Base-by-base conservation (phyloP, 2,888 invertebrate genomes). In the Scaptomyza tumidula region DNA sequence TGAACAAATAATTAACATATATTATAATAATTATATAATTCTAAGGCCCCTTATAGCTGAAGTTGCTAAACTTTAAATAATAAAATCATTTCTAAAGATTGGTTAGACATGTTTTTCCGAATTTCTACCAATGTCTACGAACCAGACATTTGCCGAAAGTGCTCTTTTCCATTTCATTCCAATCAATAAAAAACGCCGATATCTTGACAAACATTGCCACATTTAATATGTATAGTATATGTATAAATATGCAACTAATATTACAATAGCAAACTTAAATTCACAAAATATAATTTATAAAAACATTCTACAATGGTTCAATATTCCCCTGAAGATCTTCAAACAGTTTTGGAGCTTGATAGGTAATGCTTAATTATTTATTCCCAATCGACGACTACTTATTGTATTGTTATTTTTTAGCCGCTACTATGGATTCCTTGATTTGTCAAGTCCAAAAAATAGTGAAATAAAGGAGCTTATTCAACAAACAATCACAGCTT, bases 351-450 rank as follows among this genome's bases (percentile, higher is more conserved):
- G n/a, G 66, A 74, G 33, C 45, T 76, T n/a, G 72, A 74, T 48
- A 74, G 74, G 74, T 74, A 66, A 56, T 3, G 14, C 0, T 10
- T 5, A 7, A 10, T 1, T 6, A 6, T 14, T 14, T 3, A 6
- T 13, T 16, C 31, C n/a, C 1, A 4, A 2, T 10, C 13, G 14
- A 33, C 7, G 6, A 4, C 10, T 19, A 27, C 10, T 16, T 14
- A 16, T 29, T n/a, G 27, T 29, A 6, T 24, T 46, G 29, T 31
- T 24, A 49, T 27, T 80, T 80, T 94, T 73, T 93, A 98, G 98
- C 91, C 97, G 97, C 27, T 96, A 97, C 90, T 98, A 97, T 94
- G 98, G 98, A 45, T 98, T 97, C 91, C 93, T 98, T 69, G 96
- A 97, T 89, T 92, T 98, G 49, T 95, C 95, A 86, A 94, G 95